Conservation (phyloP, 2,113 vertebrate genomes). For the Scortum barcoo region DNA sequence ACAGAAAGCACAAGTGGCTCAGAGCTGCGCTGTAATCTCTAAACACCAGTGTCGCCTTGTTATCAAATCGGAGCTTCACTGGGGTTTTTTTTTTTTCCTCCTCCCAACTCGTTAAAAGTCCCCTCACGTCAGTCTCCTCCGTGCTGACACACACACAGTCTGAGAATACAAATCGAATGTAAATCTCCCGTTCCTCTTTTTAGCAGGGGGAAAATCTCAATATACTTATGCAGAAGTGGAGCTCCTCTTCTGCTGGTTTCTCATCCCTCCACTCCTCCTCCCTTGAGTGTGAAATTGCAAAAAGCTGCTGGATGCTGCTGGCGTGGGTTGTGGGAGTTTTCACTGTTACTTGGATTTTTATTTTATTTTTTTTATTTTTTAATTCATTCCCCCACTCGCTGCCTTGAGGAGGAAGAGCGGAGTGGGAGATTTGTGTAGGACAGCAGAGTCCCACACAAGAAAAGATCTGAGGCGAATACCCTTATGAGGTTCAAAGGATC, state of each 20-base stretch:
- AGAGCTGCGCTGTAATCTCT: constrained; percentile 46
- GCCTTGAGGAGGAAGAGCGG: constrained; percentile 43
- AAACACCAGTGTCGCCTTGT: constrained; percentile 15
- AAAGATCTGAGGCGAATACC: constrained; percentile 48
- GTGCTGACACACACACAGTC: constrained; percentile 42
- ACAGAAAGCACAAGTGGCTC: constrained; percentile 34
- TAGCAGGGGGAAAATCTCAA: not conserved
- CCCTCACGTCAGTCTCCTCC: constrained; percentile 45
- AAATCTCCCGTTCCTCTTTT: constrained; percentile 50
- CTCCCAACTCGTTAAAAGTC: constrained; percentile 55
- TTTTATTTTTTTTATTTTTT: constrained; percentile 13
- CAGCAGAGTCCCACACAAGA: constrained; percentile 40
- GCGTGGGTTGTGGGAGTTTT: constrained; percentile 64
- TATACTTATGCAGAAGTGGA: constrained; percentile 30
- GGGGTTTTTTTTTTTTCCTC: not conserved
- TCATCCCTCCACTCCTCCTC: constrained; percentile 48
- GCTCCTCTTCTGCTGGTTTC: constrained; percentile 38
- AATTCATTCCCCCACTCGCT: not conserved
- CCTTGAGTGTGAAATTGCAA: constrained; percentile 62
- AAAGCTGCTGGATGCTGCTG: constrained; percentile 55
- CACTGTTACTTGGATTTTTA: constrained; percentile 38
- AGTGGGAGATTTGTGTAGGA: constrained; percentile 35
- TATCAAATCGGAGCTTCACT: constrained; percentile 38
- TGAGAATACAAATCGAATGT: constrained; percentile 68
- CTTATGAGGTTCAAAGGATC: constrained; percentile 7